phyloP scores from a whole-genome alignment of 2,797 vertebrate species.

The Allenopithecus nigroviridis region DNA sequence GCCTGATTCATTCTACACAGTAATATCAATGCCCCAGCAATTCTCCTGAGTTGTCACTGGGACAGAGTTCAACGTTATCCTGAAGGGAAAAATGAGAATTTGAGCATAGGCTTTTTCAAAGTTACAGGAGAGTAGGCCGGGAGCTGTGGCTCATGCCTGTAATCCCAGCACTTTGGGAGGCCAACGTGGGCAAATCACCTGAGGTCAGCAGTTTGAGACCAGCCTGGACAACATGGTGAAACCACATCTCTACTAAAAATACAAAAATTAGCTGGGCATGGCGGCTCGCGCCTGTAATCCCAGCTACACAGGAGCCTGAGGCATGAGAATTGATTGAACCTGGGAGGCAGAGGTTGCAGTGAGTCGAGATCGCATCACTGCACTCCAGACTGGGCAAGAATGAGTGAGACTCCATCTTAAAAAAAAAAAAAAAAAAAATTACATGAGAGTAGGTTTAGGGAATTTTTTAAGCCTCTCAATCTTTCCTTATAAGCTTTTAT shows the following conservation, averaged over 20 bases:
- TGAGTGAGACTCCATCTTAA: neutral
- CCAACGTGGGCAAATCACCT: neutral
- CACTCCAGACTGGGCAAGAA: neutral
- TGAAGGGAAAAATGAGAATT: neutral
- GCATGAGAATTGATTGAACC: neutral
- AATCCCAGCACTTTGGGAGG: neutral
- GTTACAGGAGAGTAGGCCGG: neutral
- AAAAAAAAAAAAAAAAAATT: neutral
- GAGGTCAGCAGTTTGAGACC: neutral
- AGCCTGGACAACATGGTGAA: neutral
- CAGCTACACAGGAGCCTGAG: neutral
- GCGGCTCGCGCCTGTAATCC: fast-evolving
- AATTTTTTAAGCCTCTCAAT: neutral
- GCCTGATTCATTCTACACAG: neutral
- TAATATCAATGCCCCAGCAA: neutral
- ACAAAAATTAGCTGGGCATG: neutral
- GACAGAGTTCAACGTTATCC: neutral
- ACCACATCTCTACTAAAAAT: neutral
- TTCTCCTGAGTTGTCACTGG: neutral
- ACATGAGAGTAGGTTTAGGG: neutral
- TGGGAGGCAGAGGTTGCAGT: neutral
- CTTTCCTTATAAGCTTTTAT: neutral
- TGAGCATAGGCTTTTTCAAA: neutral
- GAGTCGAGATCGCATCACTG: neutral
- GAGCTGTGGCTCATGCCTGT: neutral